phyloP scores from a whole-genome alignment of 2,888 invertebrate species.

The Drosophila kuntzei region DNA sequence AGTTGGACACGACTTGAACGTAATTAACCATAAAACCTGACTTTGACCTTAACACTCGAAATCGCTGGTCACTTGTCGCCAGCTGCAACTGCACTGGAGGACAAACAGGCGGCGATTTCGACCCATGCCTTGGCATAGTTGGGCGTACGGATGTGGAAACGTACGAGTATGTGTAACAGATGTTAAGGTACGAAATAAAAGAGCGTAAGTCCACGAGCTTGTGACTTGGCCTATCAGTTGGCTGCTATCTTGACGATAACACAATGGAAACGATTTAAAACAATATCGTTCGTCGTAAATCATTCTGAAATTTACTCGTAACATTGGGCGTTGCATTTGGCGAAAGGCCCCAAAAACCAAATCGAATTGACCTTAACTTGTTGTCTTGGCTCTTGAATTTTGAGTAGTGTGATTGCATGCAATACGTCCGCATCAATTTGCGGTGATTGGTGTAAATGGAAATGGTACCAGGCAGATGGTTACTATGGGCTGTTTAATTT shows the following conservation, averaged over 20 bases:
- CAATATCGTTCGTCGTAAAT: conserved; percentile 62
- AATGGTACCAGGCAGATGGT: conserved; percentile 30
- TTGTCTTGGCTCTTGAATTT: conserved; percentile 37
- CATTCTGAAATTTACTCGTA: conserved; percentile 47
- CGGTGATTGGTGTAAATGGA: conserved; percentile 69
- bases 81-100: conserved; percentile 32
- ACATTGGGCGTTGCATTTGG: conserved; percentile 49
- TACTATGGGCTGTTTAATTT: conserved; percentile 29
- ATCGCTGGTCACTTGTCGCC: conserved; percentile 49
- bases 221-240: conserved; percentile 23
- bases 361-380: conserved; percentile 64
- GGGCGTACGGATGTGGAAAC: conserved; percentile 28
- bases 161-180: conserved; percentile 30
- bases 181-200: conserved; percentile 37
- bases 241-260: conserved; percentile 50
- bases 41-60: conserved; percentile 80
- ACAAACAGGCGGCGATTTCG: conserved; percentile 21
- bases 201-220: conserved; percentile 11
- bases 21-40: conserved; percentile 80
- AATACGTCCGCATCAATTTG: conserved; percentile 61
- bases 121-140: conserved; percentile 66
- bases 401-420: conserved; percentile 30
- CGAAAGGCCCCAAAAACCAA: conserved; percentile 62
- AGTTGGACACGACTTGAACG: conserved; percentile 40
- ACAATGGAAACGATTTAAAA: conserved; percentile 53